Evolutionary conservation across 1,140 invertebrate species (phyloP).

Genomic region (Sarcophaga peregrina): DNA sequence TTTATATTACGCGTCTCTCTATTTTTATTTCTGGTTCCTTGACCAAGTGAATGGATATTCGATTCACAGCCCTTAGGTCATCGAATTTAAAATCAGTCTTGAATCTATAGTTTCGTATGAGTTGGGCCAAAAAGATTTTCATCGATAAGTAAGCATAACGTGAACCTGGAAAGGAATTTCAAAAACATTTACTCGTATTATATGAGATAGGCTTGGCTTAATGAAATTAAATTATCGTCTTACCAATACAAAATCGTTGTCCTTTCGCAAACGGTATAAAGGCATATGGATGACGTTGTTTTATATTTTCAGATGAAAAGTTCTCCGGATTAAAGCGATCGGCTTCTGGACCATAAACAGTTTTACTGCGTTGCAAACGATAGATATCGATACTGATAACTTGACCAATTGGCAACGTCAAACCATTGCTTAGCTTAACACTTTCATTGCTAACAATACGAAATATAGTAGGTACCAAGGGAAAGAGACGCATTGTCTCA

Average conservation of each 20-base stretch:
- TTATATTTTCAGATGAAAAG: constrained; percentile 54
- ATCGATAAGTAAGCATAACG: constrained; percentile 15
- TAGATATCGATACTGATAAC: constrained; percentile 54
- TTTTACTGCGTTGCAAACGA: constrained; percentile 56
- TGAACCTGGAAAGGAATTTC: not conserved
- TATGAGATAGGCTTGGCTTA: too few relatives aligned
- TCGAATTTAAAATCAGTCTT: constrained; percentile 26
- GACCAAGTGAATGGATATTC: constrained; percentile 2
- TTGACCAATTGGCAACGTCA: constrained; percentile 52
- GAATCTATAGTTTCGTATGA: constrained; percentile 32
- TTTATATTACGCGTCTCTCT: not conserved
- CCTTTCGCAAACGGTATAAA: constrained; percentile 63
- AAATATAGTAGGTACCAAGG: constrained; percentile 48
- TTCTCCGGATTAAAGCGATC: constrained; percentile 61
- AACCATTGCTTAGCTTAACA: constrained; percentile 46
- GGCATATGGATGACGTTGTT: constrained; percentile 55
- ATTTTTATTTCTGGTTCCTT: not conserved
- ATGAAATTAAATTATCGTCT: not conserved
- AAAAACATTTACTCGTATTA: not conserved
- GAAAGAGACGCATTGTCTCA: constrained; percentile 70
- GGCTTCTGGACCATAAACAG: constrained; percentile 58
- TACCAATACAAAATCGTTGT: constrained; percentile 61
- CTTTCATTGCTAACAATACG: constrained; percentile 26
- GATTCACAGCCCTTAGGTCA: not conserved
- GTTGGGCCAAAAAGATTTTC: not conserved